A percentile compares a stretch with the other conserved stretches of the same genome.
Conservation (phyloP, 1,140 invertebrate genomes). For the Penaeus japonicus region DNA sequence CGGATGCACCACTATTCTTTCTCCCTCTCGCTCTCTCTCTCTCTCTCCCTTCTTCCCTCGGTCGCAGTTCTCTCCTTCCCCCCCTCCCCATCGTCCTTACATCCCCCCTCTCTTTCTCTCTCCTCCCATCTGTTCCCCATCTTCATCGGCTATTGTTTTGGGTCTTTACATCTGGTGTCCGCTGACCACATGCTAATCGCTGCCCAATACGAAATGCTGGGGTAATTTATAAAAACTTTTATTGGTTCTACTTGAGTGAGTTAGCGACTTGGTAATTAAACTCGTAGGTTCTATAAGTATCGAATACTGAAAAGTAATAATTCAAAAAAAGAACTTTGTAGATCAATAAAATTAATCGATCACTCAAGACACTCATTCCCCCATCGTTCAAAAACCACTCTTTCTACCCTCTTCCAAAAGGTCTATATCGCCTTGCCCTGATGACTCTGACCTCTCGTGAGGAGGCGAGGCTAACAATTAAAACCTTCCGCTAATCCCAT, state of each 20-base stretch:
- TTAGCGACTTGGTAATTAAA: neutral
- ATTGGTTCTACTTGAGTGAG: neutral
- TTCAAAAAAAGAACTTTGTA: neutral
- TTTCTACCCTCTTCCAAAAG: too few relatives aligned
- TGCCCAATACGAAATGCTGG: too few relatives aligned
- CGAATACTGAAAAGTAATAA: neutral
- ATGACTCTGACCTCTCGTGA: too few relatives aligned
- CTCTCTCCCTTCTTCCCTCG: too few relatives aligned
- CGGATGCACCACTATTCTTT: neutral
- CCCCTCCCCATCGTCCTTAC: too few relatives aligned
- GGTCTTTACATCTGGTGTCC: neutral
- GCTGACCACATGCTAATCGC: neutral
- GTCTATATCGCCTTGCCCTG: too few relatives aligned
- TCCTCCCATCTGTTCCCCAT: conserved; percentile 19
- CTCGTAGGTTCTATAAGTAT: neutral
- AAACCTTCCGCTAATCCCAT: too few relatives aligned
- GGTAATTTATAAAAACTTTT: neutral
- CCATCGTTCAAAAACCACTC: too few relatives aligned
- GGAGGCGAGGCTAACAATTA: too few relatives aligned
- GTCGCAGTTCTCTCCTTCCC: too few relatives aligned
- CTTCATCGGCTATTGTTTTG: conserved; percentile 19
- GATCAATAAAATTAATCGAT: too few relatives aligned
- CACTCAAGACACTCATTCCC: too few relatives aligned
- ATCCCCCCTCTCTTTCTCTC: neutral
- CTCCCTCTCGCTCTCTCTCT: neutral